Conservation (phyloP, 2,797 vertebrate species). For the Falco novaeseelandiae region DNA sequence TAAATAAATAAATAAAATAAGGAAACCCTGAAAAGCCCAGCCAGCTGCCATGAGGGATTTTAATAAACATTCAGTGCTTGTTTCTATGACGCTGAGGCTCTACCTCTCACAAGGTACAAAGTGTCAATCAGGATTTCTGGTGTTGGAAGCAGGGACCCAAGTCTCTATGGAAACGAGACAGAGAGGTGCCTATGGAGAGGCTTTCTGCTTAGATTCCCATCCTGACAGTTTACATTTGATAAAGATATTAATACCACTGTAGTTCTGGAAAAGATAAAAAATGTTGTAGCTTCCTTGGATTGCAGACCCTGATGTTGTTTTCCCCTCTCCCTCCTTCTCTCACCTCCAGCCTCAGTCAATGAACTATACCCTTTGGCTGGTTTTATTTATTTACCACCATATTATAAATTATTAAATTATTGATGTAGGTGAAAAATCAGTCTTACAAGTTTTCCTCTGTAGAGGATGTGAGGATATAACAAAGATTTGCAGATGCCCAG, state of each 20-base stretch:
- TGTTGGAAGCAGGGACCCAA: slow-evolving; percentile 16
- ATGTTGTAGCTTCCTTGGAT: not conserved
- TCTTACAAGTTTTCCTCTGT: not conserved
- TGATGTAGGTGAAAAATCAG: not conserved
- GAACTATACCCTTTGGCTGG: not conserved
- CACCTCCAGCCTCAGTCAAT: not conserved
- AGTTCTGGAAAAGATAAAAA: not conserved
- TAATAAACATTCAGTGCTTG: slow-evolving; percentile 3
- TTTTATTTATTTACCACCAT: not conserved
- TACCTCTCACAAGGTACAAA: slow-evolving; percentile 22
- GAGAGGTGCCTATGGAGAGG: not conserved
- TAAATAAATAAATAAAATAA: not conserved
- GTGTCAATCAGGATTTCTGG: slow-evolving; percentile 56
- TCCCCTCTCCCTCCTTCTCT: not conserved
- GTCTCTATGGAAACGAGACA: slow-evolving; percentile 70
- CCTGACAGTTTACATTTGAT: not conserved
- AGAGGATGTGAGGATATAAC: not conserved
- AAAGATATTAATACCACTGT: not conserved
- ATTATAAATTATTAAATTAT: not conserved
- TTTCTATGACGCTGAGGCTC: slow-evolving; percentile 29
- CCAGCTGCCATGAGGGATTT: not conserved
- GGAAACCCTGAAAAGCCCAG: not conserved
- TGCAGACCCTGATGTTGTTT: not conserved
- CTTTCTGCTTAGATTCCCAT: slow-evolving; percentile 34
- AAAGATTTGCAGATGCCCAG: not conserved